Percentiles rank a stretch among this genome's conserved stretches.
Evolutionary conservation across 2,797 vertebrate species (phyloP).

Genomic region (Ataeniobius toweri): DNA sequence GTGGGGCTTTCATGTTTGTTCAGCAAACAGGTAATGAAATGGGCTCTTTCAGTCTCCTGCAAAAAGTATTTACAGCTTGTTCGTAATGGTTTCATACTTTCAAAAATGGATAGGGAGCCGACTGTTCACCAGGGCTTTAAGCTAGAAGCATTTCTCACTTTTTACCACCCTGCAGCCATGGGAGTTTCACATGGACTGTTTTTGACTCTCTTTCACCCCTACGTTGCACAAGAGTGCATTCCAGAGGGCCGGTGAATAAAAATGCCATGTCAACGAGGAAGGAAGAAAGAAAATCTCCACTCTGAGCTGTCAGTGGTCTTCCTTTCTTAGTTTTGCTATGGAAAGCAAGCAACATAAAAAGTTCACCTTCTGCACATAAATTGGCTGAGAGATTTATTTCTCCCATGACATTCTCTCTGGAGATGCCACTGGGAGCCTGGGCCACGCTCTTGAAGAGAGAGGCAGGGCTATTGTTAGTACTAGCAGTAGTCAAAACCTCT

Average conservation of each 20-base stretch:
- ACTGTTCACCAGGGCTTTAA: conserved; percentile 30
- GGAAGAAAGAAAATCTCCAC: conserved; percentile 73
- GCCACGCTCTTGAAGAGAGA: conserved; percentile 68
- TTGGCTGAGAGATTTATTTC: conserved; percentile 81
- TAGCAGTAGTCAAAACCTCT: conserved; percentile 53
- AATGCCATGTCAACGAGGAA: conserved; percentile 73
- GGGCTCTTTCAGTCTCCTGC: conserved; percentile 25
- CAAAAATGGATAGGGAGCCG: conserved; percentile 16
- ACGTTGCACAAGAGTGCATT: conserved; percentile 69
- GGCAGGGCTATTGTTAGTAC: conserved; percentile 79
- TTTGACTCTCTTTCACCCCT: conserved; percentile 66
- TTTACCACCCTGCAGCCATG: conserved; percentile 38
- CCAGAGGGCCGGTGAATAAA: conserved; percentile 76
- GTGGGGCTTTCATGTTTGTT: conserved; percentile 44
- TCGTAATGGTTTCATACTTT: conserved; percentile 30
- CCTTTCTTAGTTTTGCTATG: conserved; percentile 54
- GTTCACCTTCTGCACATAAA: conserved; percentile 80
- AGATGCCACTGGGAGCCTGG: conserved; percentile 74
- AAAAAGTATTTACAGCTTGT: conserved; percentile 54
- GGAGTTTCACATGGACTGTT: conserved; percentile 68
- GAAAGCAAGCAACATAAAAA: conserved; percentile 66
- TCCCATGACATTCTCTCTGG: conserved; percentile 76
- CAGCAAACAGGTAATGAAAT: conserved; percentile 39
- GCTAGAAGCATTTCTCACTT: conserved; percentile 43
- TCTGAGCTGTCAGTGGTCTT: conserved; percentile 73